phyloP scores from a whole-genome alignment of 1,140 invertebrate genomes.

The Thaumatotibia leucotreta region DNA sequence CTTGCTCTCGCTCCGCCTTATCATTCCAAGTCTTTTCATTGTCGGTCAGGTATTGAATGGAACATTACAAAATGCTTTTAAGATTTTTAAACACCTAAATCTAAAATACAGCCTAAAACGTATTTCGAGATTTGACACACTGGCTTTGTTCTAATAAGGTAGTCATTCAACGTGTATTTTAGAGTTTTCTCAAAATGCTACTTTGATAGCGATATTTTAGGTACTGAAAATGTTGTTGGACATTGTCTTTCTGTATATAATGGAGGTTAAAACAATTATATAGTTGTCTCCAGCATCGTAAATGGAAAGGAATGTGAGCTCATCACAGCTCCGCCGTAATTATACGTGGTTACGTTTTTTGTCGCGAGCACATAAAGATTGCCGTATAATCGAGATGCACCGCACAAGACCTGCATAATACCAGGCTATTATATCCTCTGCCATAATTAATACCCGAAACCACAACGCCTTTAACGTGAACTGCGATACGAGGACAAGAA shows the following conservation, averaged over 20 bases:
- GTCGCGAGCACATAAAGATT: conserved; percentile 50
- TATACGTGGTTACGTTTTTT: conserved; percentile 43
- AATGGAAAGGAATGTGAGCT: conserved; percentile 2
- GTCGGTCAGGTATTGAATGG: conserved; percentile 26
- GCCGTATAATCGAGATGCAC: conserved; percentile 52
- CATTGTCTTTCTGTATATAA: neutral
- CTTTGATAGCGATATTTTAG: no score
- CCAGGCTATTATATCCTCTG: conserved; percentile 42
- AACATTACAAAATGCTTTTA: conserved; percentile 14
- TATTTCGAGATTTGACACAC: neutral
- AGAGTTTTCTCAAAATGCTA: no score
- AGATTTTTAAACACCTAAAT: neutral
- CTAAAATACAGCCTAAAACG: neutral
- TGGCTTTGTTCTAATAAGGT: neutral
- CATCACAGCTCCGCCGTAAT: conserved; percentile 25
- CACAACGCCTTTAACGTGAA: conserved; percentile 18
- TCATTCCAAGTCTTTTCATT: conserved; percentile 26
- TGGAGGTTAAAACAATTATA: neutral
- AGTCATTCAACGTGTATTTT: neutral
- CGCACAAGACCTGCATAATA: conserved; percentile 47
- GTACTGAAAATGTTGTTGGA: no score
- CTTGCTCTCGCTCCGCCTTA: conserved; percentile 20
- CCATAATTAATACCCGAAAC: conserved; percentile 56
- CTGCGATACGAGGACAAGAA: conserved; percentile 19
- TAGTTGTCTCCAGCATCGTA: neutral